These are phyloP conservation scores for Cryptotis parvus DNA, from an alignment of 2,113 vertebrate genomes.

Conservation along the genomic window DNA sequence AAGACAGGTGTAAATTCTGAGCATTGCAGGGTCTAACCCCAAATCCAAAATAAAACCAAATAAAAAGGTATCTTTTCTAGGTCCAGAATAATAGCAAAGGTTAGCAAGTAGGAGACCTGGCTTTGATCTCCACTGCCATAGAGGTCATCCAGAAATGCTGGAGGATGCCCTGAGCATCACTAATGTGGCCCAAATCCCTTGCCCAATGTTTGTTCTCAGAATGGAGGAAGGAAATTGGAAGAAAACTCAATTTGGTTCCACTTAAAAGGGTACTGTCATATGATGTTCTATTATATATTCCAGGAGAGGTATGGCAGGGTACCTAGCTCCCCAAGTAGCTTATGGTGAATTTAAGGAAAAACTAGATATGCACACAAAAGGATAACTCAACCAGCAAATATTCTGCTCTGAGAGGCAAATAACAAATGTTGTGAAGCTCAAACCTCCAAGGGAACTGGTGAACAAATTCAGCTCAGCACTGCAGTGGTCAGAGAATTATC, in stretches of 20 bases:
- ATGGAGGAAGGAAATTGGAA: background rate
- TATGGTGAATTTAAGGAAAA: background rate
- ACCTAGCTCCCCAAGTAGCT: background rate
- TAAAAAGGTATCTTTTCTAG: too few relatives aligned
- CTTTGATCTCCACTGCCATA: too few relatives aligned
- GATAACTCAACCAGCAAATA: background rate
- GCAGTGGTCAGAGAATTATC: background rate
- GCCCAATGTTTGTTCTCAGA: background rate
- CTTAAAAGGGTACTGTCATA: background rate
- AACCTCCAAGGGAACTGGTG: background rate
- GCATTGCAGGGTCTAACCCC: too few relatives aligned
- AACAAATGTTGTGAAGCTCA: background rate
- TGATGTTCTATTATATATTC: background rate
- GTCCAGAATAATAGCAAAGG: too few relatives aligned
- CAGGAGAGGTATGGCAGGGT: background rate
- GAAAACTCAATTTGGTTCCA: background rate
- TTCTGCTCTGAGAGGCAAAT: slow-evolving; percentile 28
- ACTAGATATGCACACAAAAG: background rate
- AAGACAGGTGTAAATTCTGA: too few relatives aligned
- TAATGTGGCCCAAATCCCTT: too few relatives aligned
- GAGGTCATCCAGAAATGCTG: too few relatives aligned
- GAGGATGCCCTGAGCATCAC: too few relatives aligned
- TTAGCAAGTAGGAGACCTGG: too few relatives aligned
- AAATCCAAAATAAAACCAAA: too few relatives aligned
- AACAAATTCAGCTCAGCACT: background rate